phyloP scores from a whole-genome alignment of 2,113 vertebrate species.

The Triplophysa siluroides region DNA sequence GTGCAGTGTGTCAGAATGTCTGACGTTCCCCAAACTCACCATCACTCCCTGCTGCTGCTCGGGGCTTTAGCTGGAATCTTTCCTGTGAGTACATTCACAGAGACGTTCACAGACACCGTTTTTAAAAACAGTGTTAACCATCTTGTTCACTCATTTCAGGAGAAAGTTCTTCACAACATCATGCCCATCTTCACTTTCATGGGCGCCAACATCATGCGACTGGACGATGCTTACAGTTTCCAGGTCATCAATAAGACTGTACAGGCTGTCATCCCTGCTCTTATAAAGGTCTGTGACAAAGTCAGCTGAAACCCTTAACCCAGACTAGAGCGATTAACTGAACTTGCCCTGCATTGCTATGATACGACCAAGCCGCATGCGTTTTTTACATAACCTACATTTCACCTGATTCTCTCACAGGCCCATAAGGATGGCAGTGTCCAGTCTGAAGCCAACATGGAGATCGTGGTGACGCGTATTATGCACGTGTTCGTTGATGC shows the following conservation, averaged over 20 bases:
- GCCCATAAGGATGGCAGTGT: conserved; percentile 72
- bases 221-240: conserved; percentile 95
- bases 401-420: conserved; percentile 61
- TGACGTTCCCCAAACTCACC: conserved; percentile 92
- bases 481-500: conserved; percentile 90
- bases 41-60: conserved; percentile 91
- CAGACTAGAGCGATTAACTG: too few species aligned
- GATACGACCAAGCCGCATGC: too few species aligned
- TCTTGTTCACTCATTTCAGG: conserved; percentile 69
- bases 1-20: conserved; percentile 91
- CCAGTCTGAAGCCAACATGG: conserved; percentile 69
- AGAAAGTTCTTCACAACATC: conserved; percentile 97
- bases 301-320: too few species aligned
- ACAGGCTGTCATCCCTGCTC: conserved; percentile 91
- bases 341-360: too few species aligned
- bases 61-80: conserved; percentile 86
- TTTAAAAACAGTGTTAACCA: not conserved
- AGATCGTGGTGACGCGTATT: conserved; percentile 79
- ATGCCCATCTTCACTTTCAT: conserved; percentile 99
- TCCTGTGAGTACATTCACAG: conserved; percentile 79
- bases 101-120: not conserved
- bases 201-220: conserved; percentile 91
- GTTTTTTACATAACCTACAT: not conserved
- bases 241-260: conserved; percentile 94
- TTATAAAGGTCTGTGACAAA: conserved; percentile 82